Conservation (phyloP, 2,888 invertebrate genomes). For the Marronus borbonicus region DNA sequence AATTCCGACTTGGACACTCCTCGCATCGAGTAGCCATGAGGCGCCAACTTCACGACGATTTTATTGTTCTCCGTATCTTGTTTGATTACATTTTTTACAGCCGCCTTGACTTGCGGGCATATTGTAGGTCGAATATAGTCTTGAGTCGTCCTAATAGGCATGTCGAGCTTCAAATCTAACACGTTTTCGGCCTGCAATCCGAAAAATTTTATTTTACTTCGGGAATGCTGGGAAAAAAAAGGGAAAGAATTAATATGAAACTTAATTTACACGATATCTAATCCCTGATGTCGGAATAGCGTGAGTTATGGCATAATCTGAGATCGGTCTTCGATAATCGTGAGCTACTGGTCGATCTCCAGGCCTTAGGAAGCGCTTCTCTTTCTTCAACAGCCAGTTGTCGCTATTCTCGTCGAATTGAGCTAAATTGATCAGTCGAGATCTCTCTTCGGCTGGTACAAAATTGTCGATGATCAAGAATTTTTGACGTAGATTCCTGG, state of each 20-base stretch:
- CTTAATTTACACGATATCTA: slow-evolving; percentile 64
- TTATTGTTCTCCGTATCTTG: slow-evolving; percentile 68
- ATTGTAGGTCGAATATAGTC: slow-evolving; percentile 81
- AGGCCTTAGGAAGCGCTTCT: slow-evolving; percentile 62
- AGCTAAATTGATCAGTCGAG: slow-evolving; percentile 81
- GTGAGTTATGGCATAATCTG: slow-evolving; percentile 66
- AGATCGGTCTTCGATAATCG: slow-evolving; percentile 67
- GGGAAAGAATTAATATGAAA: neutral
- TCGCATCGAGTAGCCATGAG: slow-evolving; percentile 64
- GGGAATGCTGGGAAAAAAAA: slow-evolving; percentile 10
- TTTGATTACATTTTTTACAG: slow-evolving; percentile 75
- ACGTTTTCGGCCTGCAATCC: slow-evolving; percentile 77
- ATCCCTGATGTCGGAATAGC: slow-evolving; percentile 56
- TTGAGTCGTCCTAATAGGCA: slow-evolving; percentile 84
- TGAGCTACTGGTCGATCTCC: slow-evolving; percentile 66
- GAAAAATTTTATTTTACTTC: slow-evolving; percentile 13
- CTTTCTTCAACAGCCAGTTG: slow-evolving; percentile 75
- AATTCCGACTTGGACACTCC: slow-evolving; percentile 67
- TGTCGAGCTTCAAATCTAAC: slow-evolving; percentile 81
- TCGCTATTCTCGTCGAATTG: slow-evolving; percentile 89
- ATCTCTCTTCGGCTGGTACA: slow-evolving; percentile 87
- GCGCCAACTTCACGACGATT: slow-evolving; percentile 66
- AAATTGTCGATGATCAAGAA: slow-evolving; percentile 92
- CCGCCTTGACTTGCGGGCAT: slow-evolving; percentile 82
- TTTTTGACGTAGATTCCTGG: slow-evolving; percentile 88